These are phyloP conservation scores for Cyclina sinensis DNA, from an alignment of 1,140 invertebrate species.

Conservation along the genomic window DNA sequence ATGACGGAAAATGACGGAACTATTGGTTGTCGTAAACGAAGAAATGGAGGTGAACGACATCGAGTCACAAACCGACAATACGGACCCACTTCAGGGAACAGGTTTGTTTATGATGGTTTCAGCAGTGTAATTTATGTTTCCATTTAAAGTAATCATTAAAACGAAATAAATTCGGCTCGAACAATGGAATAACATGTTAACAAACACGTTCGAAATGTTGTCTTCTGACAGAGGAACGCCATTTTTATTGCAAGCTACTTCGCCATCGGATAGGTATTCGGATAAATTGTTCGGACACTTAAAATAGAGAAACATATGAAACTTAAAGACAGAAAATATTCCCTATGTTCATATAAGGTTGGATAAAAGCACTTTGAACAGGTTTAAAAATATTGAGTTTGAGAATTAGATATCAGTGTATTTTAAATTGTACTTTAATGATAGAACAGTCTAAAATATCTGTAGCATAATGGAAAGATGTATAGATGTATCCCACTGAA, in stretches of 20 bases:
- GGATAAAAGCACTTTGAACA: too few species aligned
- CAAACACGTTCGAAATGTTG: background rate
- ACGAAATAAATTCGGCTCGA: background rate
- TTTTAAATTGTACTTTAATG: too few species aligned
- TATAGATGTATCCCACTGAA: too few species aligned
- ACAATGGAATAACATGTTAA: background rate
- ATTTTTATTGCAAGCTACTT: background rate
- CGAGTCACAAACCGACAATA: background rate
- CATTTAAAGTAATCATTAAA: background rate
- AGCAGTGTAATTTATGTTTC: background rate
- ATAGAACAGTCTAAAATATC: too few species aligned
- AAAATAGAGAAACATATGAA: too few species aligned
- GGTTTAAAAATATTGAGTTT: too few species aligned
- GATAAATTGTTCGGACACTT: background rate
- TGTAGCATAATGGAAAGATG: too few species aligned
- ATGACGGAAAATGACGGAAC: constrained; percentile 55
- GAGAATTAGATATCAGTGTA: too few species aligned
- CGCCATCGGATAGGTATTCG: background rate
- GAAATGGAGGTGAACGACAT: constrained; percentile 62
- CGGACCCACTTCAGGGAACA: constrained; percentile 42
- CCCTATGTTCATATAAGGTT: too few species aligned
- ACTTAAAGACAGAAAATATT: too few species aligned
- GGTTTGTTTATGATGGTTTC: constrained; percentile 1
- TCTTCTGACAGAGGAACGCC: background rate
- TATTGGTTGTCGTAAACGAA: constrained; percentile 76